Conservation (phyloP, 2,113 vertebrate species). For the Ceyx margarethae region DNA sequence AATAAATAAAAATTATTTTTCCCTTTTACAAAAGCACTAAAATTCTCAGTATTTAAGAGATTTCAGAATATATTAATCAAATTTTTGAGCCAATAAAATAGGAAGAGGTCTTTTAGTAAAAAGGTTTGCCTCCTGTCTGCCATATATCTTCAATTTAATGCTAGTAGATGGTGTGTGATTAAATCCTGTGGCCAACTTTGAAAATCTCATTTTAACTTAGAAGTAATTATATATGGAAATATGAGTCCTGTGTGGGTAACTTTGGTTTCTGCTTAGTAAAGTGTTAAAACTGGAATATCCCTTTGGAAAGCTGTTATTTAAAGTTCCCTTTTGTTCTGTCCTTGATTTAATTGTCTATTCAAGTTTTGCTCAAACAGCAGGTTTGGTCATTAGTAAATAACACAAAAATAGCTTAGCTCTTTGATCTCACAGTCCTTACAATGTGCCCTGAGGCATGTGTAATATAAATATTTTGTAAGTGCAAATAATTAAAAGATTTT, state of each 20-base stretch:
- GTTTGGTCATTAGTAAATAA: slow-evolving; percentile 49
- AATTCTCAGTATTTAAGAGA: not conserved
- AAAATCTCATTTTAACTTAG: slow-evolving; percentile 10
- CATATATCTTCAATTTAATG: not conserved
- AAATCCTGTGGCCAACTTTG: slow-evolving; percentile 22
- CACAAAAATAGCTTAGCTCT: slow-evolving; percentile 3
- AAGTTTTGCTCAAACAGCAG: slow-evolving; percentile 53
- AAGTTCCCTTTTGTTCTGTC: slow-evolving; percentile 25
- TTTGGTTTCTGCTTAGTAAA: slow-evolving; percentile 41
- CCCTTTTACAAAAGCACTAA: not conserved
- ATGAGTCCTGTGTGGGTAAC: not conserved
- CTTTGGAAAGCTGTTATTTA: slow-evolving; percentile 25
- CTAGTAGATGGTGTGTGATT: not conserved
- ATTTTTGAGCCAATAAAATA: not conserved
- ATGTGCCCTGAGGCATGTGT: not conserved
- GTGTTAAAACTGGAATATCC: slow-evolving; percentile 28
- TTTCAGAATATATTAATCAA: not conserved
- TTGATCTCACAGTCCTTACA: slow-evolving; percentile 31
- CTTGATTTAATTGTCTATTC: slow-evolving; percentile 41
- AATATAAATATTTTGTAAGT: slow-evolving; percentile 49
- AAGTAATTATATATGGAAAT: slow-evolving; percentile 55
- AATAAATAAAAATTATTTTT: too few relatives aligned
- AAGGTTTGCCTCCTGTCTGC: not conserved
- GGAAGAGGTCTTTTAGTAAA: not conserved
- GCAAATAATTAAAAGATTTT: slow-evolving; percentile 50